A percentile compares a stretch with the other conserved stretches of the same genome.
Conservation (phyloP, 2,113 vertebrate species). For the Hemiscyllium ocellatum region DNA sequence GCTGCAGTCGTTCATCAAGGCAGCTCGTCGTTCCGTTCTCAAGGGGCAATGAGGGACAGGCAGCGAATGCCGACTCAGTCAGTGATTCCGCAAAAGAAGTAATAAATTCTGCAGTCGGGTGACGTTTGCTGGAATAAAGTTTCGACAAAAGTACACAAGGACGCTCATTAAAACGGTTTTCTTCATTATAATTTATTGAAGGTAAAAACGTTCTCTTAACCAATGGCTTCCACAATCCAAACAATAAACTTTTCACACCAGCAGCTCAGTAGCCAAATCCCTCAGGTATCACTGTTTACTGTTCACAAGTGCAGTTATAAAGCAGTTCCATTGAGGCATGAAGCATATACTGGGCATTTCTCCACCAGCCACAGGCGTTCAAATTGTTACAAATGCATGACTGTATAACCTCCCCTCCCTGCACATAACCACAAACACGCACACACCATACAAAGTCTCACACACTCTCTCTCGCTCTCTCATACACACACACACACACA, state of each 20-base stretch:
- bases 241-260: slow-evolving; percentile 8
- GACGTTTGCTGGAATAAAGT: neutral
- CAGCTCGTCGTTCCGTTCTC: too few species aligned
- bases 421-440: neutral
- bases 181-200: slow-evolving; percentile 30
- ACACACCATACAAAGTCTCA: neutral
- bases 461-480: too few species aligned
- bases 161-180: neutral
- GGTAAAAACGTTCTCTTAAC: slow-evolving; percentile 35
- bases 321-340: neutral
- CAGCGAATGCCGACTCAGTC: too few species aligned
- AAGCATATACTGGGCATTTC: neutral
- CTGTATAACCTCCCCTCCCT: neutral
- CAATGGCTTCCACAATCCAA: neutral
- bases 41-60: too few species aligned
- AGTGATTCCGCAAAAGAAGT: too few species aligned
- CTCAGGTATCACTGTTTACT: neutral
- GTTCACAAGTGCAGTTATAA: slow-evolving; percentile 4
- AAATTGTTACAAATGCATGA: neutral
- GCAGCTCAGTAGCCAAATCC: neutral
- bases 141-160: neutral
- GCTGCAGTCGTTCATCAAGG: too few species aligned
- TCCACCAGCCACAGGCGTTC: neutral
- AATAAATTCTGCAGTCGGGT: neutral
- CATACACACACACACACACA: neutral